Base-by-base conservation (phyloP, 2,797 vertebrate species). In the Valencia hispanica region DNA sequence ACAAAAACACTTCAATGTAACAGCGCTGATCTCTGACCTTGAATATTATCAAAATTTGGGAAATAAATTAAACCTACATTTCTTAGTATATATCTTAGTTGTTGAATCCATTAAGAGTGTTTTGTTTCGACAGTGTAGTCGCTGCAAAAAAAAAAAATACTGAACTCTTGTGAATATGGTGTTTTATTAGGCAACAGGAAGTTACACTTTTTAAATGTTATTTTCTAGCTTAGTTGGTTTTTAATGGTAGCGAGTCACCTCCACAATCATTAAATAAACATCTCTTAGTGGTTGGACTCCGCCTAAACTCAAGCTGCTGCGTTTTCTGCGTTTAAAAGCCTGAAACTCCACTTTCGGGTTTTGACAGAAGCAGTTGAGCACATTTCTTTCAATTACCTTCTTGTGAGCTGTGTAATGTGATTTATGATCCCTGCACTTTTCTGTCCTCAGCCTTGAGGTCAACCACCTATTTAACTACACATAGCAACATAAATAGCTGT, bases 211-310 rank as follows among this genome's bases (percentile, higher is more conserved):
- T n/a, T n/a, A 86, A 90, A 93, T 89, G 82, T 87, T 69, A 75
- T 92, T 93, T 88, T 83, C 87, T 92, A 80, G 85, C 80, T 89
- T 77, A 74, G 76, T 69, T 82, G 84, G 72, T 82, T 88, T 88
- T 84, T 89, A 84, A 87, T 87, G 81, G 81, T 74, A 87, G 77
- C 53, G 70, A 81, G 78, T 81, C 86, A 91, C 89, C 91, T 90
- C 86, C 66, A 41, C 87, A 84, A 82, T 89, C 84, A 84, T 93
- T 91, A 91, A 87, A 79, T 86, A 90, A 93, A 91, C 88, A 78
- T 85, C 73, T 85, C 87, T 84, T 88, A 86, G 81, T 80, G 82
- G 87, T 86, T 84, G 81, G 83, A 75, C 74, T 75, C 79, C 15
- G 65, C 34, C 70, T 43, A 39, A 78, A 70, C 77, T 69, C 61